phyloP scores from a whole-genome alignment of 2,113 vertebrate species.

The Psittacula cyanocephala region DNA sequence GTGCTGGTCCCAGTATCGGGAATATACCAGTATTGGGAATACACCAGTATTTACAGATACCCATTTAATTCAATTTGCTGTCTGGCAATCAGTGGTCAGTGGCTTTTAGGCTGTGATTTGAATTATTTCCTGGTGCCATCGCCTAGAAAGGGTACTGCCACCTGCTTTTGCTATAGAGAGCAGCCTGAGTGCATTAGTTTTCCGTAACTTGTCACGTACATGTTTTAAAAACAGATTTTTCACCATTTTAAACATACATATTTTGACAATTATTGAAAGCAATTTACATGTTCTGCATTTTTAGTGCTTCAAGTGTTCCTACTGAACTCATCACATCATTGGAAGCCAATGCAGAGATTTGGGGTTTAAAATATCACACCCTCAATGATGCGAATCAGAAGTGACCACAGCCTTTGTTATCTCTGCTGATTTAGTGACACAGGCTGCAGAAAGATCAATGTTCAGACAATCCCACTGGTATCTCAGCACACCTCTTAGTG shows the following conservation, averaged over 20 bases:
- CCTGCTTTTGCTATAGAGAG: background rate
- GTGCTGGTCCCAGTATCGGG: background rate
- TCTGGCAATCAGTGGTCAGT: background rate
- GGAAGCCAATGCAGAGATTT: background rate
- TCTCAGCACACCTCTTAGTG: background rate
- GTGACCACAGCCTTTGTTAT: background rate
- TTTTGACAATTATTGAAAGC: background rate
- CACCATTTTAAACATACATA: background rate
- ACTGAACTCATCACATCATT: background rate
- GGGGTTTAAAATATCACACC: background rate
- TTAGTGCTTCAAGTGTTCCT: background rate
- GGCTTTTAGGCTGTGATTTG: background rate
- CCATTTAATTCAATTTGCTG: background rate
- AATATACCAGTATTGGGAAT: background rate
- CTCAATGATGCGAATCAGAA: background rate
- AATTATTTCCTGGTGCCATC: background rate
- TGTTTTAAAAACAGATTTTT: background rate
- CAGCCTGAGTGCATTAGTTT: background rate
- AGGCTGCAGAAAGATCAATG: background rate
- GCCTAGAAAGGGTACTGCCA: background rate
- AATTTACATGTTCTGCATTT: background rate
- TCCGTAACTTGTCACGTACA: background rate
- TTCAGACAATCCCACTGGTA: background rate
- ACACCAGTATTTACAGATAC: background rate
- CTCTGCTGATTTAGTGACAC: constrained; percentile 7